These are phyloP conservation scores for Hepsetus odoe DNA, from an alignment of 2,113 vertebrate species.

Conservation along the genomic window DNA sequence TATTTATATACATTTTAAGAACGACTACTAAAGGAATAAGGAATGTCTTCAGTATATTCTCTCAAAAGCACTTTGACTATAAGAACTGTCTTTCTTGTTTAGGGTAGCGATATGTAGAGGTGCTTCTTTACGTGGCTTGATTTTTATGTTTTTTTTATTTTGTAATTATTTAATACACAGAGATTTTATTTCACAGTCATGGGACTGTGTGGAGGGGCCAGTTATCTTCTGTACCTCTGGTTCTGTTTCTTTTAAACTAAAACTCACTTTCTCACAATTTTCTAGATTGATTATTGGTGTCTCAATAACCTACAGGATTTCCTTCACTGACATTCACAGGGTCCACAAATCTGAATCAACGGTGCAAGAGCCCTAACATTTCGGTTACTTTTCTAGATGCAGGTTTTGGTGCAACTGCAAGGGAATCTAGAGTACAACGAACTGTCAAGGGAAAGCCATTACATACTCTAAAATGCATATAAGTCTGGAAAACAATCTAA, in stretches of 20 bases:
- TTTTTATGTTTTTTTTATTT: background rate
- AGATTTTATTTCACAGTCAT: slow-evolving; percentile 68
- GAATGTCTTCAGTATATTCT: slow-evolving; percentile 57
- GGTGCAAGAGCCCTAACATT: too few relatives aligned
- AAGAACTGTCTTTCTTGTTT: slow-evolving; percentile 48
- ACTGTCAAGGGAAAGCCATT: too few relatives aligned
- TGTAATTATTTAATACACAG: slow-evolving; percentile 67
- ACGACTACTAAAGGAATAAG: slow-evolving; percentile 61
- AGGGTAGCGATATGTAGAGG: slow-evolving; percentile 25
- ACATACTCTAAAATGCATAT: too few relatives aligned
- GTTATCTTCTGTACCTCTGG: background rate
- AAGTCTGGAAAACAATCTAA: too few relatives aligned
- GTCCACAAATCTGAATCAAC: too few relatives aligned
- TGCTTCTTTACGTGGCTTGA: background rate
- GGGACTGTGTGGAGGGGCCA: slow-evolving; percentile 11
- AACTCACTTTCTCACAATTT: background rate
- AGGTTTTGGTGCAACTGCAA: too few relatives aligned
- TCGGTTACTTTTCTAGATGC: too few relatives aligned
- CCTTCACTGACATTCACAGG: too few relatives aligned
- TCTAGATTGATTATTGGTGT: too few relatives aligned
- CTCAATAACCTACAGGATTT: too few relatives aligned
- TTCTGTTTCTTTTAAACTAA: background rate
- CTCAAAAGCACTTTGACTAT: slow-evolving; percentile 75
- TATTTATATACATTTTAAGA: slow-evolving; percentile 71
- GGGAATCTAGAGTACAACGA: too few relatives aligned